phyloP scores from a whole-genome alignment of 2,888 invertebrate genomes.

The Taenaris catops region DNA sequence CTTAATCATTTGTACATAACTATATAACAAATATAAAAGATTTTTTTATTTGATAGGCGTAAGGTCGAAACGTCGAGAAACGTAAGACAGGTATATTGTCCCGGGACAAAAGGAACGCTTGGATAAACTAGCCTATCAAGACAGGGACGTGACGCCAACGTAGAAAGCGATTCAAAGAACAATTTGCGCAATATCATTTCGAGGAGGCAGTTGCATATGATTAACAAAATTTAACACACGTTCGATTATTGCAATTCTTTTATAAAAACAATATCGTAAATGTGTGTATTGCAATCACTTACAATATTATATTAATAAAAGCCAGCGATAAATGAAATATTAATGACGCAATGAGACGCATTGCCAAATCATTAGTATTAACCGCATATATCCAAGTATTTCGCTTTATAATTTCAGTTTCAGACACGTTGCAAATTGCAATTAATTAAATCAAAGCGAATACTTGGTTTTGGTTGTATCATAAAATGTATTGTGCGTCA shows the following conservation, averaged over 20 bases:
- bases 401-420: no score
- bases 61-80: no score
- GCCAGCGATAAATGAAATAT: constrained; percentile 1
- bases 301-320: constrained; percentile 1
- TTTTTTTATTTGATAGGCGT: no score
- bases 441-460: no score
- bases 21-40: no score
- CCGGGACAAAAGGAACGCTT: not conserved
- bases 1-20: no score
- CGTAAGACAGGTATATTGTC: no score
- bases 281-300: constrained; percentile 7
- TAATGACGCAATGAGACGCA: not conserved
- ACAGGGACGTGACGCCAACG: constrained; percentile 51
- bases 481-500: no score
- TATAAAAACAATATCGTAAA: constrained; percentile 13
- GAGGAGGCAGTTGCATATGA: constrained; percentile 48
- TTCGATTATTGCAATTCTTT: constrained; percentile 16
- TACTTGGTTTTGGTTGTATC: no score
- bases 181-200: constrained; percentile 50
- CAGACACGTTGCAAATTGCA: no score
- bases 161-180: constrained; percentile 69
- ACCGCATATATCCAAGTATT: not conserved
- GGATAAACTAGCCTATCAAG: constrained; percentile 25
- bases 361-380: constrained; percentile 3
- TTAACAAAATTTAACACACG: constrained; percentile 33